phyloP scores from a whole-genome alignment of 2,797 vertebrate genomes.

The Scleropages formosus region DNA sequence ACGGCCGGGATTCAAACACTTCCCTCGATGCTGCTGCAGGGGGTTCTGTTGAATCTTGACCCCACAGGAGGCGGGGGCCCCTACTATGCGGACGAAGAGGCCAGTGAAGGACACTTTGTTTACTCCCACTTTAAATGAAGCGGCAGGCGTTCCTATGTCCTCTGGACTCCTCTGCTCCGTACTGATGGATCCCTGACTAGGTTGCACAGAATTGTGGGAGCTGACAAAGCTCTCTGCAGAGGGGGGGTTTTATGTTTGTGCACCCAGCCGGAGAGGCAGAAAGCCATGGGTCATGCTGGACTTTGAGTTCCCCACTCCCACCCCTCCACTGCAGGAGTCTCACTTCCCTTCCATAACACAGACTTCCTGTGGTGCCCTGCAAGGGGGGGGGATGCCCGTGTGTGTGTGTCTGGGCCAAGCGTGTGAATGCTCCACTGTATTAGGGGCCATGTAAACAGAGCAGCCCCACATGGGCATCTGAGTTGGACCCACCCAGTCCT shows the following conservation, averaged over 20 bases:
- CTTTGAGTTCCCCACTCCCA: constrained; percentile 3
- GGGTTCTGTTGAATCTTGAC: constrained; percentile 33
- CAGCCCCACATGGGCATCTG: background rate
- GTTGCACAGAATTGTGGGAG: constrained; percentile 34
- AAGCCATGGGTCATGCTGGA: background rate
- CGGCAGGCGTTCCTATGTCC: constrained; percentile 30
- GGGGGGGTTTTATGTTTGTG: constrained; percentile 34
- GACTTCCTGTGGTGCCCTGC: constrained; percentile 57
- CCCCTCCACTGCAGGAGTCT: constrained; percentile 55
- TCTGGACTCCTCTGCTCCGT: too few species aligned
- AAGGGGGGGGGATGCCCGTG: constrained; percentile 38
- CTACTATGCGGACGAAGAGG: constrained; percentile 46
- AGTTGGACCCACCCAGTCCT: background rate
- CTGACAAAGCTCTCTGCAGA: constrained; percentile 30
- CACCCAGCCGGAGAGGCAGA: constrained; percentile 28
- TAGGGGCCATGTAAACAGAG: constrained; percentile 40
- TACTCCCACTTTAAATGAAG: constrained; percentile 14
- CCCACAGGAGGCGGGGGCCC: constrained; percentile 48
- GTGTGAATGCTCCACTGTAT: constrained; percentile 41
- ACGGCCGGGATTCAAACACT: background rate
- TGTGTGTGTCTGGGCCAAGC: constrained; percentile 34
- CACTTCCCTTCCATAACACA: constrained; percentile 66
- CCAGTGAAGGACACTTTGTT: constrained; percentile 45
- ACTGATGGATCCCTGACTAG: background rate
- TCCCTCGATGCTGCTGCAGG: constrained; percentile 19